Percentiles rank a stretch among this genome's conserved stretches.
These are phyloP conservation scores for Luperina testacea DNA, from an alignment of 2,888 invertebrate species.

Conservation along the genomic window DNA sequence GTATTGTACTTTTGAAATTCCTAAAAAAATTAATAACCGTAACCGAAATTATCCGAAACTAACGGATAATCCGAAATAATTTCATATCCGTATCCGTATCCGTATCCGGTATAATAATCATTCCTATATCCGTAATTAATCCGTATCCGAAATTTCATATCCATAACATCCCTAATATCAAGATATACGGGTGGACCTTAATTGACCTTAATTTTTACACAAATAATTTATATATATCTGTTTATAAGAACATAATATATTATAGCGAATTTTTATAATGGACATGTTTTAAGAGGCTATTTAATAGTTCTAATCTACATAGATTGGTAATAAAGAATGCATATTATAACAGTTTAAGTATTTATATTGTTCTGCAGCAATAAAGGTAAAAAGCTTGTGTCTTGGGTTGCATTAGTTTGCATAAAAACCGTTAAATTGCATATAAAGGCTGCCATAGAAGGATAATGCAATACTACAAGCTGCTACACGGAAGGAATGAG, in stretches of 20 bases:
- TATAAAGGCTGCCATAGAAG: conserved; percentile 2
- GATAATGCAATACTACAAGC: not conserved
- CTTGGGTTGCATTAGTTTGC: not conserved
- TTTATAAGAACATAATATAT: not conserved
- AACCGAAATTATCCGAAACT: no score
- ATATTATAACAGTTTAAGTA: not conserved
- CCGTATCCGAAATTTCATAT: no score
- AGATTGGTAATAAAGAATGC: not conserved
- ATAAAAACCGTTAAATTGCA: conserved; percentile 6
- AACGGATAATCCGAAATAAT: no score
- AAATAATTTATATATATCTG: no score
- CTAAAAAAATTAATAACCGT: no score
- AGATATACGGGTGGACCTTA: not conserved
- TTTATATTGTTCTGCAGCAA: not conserved
- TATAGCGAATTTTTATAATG: not conserved
- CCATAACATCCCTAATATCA: no score
- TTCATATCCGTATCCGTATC: no score
- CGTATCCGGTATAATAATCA: no score
- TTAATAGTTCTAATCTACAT: not conserved
- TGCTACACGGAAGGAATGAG: not conserved
- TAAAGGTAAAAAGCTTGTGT: conserved; percentile 3
- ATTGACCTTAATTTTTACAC: not conserved
- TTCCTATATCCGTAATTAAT: no score
- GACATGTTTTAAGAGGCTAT: not conserved
- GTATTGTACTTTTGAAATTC: no score